phyloP scores from a whole-genome alignment of 2,113 vertebrate genomes.

The Gavialis gangeticus region DNA sequence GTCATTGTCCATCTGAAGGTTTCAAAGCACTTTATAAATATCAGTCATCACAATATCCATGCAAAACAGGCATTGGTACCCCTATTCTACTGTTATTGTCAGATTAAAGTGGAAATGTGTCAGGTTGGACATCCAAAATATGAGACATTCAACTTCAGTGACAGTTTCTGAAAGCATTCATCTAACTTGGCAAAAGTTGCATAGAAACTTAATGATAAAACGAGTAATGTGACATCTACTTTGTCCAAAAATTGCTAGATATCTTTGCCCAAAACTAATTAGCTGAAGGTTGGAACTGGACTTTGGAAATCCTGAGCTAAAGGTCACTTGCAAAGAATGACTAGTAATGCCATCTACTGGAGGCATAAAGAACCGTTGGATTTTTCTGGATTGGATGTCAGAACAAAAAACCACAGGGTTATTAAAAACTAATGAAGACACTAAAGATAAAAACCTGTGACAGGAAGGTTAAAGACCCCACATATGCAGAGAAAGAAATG shows the following conservation, averaged over 20 bases:
- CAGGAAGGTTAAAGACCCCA: not conserved
- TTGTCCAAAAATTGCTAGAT: not conserved
- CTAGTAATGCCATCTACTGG: not conserved
- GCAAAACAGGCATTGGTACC: too few species aligned
- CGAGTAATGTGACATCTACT: too few species aligned
- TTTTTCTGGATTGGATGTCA: fast-evolving
- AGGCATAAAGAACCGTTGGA: not conserved
- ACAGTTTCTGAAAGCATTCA: too few species aligned
- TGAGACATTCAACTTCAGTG: too few species aligned
- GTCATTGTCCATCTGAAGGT: too few species aligned
- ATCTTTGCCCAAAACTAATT: not conserved
- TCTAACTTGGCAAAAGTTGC: too few species aligned
- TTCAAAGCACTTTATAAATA: too few species aligned
- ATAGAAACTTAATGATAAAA: too few species aligned
- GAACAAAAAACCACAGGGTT: not conserved
- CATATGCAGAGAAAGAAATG: not conserved
- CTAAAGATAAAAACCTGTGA: not conserved
- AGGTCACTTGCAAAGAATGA: not conserved
- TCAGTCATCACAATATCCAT: too few species aligned
- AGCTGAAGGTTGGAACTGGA: not conserved
- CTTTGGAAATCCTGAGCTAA: fast-evolving
- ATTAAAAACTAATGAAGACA: not conserved
- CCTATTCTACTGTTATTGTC: too few species aligned
- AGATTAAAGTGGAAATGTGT: too few species aligned
- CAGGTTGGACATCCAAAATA: too few species aligned